Evolutionary conservation across 1,140 invertebrate species (phyloP).

Genomic region (Diuraphis noxia): DNA sequence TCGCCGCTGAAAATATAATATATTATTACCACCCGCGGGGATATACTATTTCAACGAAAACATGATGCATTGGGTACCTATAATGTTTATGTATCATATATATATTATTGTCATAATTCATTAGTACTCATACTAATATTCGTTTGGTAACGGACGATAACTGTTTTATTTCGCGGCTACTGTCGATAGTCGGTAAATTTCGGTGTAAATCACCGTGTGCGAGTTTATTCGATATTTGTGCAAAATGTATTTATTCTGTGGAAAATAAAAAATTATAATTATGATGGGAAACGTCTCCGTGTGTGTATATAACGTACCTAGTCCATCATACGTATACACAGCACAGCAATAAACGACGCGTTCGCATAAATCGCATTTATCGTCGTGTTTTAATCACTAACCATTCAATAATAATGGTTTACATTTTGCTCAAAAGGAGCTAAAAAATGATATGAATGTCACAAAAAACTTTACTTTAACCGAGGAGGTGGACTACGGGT

Average conservation of each 20-base stretch:
- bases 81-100: neutral
- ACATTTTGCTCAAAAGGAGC: neutral
- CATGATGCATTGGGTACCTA: neutral
- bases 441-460: slow-evolving; percentile 33
- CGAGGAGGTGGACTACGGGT: neutral
- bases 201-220: neutral
- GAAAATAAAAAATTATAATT: neutral
- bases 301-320: too few species aligned
- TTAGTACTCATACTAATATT: neutral
- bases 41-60: neutral
- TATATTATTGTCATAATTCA: neutral
- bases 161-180: neutral
- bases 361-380: neutral
- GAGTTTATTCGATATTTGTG: neutral
- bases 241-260: too few species aligned
- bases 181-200: neutral
- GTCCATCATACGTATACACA: neutral
- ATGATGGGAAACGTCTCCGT: neutral
- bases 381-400: neutral
- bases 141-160: neutral
- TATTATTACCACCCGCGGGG: neutral
- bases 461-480: neutral
- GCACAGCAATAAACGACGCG: neutral
- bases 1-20: neutral
- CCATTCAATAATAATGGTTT: neutral